These are phyloP conservation scores for Mesocentrotus franciscanus DNA, from an alignment of 53 echinoderm and acorn worm species.

Conservation along the genomic window DNA sequence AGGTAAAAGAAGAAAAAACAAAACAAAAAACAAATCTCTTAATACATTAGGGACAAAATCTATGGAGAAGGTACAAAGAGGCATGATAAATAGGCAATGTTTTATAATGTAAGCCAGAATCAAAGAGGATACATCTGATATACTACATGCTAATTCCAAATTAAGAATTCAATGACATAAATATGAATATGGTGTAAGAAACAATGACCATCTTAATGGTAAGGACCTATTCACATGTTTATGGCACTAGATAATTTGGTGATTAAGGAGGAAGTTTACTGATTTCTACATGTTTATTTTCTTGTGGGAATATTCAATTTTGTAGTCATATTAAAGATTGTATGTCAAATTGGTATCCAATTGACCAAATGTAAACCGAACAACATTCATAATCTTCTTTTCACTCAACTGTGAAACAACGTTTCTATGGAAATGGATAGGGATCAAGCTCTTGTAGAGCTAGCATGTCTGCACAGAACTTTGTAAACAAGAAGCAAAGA, in stretches of 20 bases:
- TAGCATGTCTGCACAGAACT: neutral
- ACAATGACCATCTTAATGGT: neutral
- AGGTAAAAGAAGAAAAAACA: neutral
- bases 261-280: neutral
- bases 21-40: neutral
- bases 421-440: too few species aligned
- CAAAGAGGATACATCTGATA: neutral
- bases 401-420: too few species aligned
- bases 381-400: too few species aligned
- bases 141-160: too few species aligned
- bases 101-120: conserved; percentile 11
- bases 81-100: conserved; percentile 48
- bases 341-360: too few species aligned
- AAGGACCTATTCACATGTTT: neutral
- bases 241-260: neutral
- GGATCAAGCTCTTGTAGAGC: neutral
- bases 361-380: too few species aligned
- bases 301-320: neutral
- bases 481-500: too few species aligned
- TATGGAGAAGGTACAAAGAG: conserved; percentile 5
- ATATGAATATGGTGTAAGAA: neutral
- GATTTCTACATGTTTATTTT: too few species aligned
- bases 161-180: neutral
- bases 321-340: neutral
- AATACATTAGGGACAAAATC: neutral